phyloP scores from a whole-genome alignment of 2,797 vertebrate species.

The Avahi laniger region DNA sequence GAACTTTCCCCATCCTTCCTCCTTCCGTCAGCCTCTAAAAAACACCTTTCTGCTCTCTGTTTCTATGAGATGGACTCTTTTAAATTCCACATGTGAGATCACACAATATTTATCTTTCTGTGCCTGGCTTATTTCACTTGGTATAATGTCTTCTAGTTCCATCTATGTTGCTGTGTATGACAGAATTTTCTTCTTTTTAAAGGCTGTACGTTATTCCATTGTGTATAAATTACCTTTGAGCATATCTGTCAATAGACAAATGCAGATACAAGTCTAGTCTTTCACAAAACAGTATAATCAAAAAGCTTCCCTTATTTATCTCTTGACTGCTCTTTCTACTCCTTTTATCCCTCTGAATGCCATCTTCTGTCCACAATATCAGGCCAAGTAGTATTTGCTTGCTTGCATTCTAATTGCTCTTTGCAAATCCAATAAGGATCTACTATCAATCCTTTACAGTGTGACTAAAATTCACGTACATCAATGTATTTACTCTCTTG shows the following conservation, averaged over 20 bases:
- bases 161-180: neutral
- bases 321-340: neutral
- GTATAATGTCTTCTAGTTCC: neutral
- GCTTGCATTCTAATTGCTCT: neutral
- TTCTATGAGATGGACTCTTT: neutral
- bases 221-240: neutral
- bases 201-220: neutral
- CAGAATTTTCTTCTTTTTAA: neutral
- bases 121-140: neutral
- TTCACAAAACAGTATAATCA: neutral
- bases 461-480: neutral
- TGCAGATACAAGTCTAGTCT: neutral
- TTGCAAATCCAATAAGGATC: conserved; percentile 24
- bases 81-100: neutral
- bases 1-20: neutral
- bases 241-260: neutral
- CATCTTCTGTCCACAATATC: neutral
- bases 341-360: neutral
- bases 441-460: neutral
- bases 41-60: neutral
- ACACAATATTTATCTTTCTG: neutral
- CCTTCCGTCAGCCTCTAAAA: neutral
- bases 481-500: neutral
- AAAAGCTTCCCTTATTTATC: neutral
- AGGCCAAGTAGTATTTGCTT: neutral